Percentiles rank a stretch among this genome's conserved stretches.
Conservation (phyloP, 2,797 vertebrate species). For the Arrhamphus sclerolepis region DNA sequence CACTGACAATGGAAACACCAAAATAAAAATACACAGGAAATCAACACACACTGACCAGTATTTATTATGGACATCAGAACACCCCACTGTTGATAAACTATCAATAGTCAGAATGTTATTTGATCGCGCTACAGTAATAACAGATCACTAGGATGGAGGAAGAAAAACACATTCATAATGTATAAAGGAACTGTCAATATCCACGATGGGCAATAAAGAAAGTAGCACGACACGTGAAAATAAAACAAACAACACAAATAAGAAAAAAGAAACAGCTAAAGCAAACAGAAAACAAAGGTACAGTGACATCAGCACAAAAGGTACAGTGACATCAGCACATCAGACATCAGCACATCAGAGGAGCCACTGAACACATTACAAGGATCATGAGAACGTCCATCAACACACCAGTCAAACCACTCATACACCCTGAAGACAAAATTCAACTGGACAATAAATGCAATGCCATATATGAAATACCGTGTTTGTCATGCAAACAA, state of each 20-base stretch:
- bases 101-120: background rate
- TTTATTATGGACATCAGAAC: background rate
- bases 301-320: too few species aligned
- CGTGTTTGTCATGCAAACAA: background rate
- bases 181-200: background rate
- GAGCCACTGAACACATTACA: background rate
- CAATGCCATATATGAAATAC: too few species aligned
- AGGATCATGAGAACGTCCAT: background rate
- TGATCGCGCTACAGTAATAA: background rate
- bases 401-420: too few species aligned
- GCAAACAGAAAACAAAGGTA: too few species aligned
- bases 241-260: background rate
- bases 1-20: too few species aligned
- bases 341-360: too few species aligned
- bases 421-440: too few species aligned
- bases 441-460: too few species aligned
- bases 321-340: too few species aligned
- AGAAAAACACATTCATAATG: background rate
- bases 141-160: background rate
- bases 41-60: background rate
- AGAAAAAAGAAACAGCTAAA: background rate
- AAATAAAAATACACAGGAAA: too few species aligned
- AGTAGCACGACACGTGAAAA: background rate
- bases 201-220: background rate
- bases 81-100: background rate